These are phyloP conservation scores for Eupithecia centaureata DNA, from an alignment of 2,888 invertebrate genomes.

Conservation along the genomic window DNA sequence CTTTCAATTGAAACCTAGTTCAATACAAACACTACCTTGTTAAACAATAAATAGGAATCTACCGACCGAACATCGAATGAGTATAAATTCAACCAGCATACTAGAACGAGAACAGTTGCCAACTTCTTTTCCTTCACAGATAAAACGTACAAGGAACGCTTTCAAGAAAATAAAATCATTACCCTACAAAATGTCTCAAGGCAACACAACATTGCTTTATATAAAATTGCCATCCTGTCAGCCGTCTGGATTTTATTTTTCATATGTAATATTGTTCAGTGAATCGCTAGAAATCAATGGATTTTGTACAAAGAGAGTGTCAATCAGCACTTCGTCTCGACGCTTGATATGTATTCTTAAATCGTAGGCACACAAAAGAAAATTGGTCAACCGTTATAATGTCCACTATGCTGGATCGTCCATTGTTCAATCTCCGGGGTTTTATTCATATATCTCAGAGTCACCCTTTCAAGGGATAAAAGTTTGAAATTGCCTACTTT, in stretches of 20 bases:
- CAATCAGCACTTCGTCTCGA: slow-evolving; percentile 70
- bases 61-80: background rate
- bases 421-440: slow-evolving; percentile 78
- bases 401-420: slow-evolving; percentile 75
- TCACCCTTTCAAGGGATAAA: slow-evolving; percentile 60
- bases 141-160: slow-evolving; percentile 36
- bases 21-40: background rate
- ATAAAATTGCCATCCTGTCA: slow-evolving; percentile 37
- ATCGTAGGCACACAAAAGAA: slow-evolving; percentile 80
- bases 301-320: slow-evolving; percentile 67
- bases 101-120: slow-evolving; percentile 14
- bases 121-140: slow-evolving; percentile 14
- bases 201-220: slow-evolving; percentile 30
- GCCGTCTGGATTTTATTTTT: slow-evolving; percentile 38
- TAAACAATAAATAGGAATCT: background rate
- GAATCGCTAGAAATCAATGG: slow-evolving; percentile 73
- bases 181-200: slow-evolving; percentile 32
- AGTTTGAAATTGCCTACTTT: slow-evolving; percentile 56
- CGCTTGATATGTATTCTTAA: slow-evolving; percentile 72
- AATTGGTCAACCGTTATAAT: slow-evolving; percentile 81
- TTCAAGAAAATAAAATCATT: slow-evolving; percentile 45
- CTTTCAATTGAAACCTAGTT: background rate
- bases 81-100: slow-evolving; percentile 13
- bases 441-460: slow-evolving; percentile 71
- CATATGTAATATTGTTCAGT: slow-evolving; percentile 59